These are phyloP conservation scores for Maniola jurtina DNA, from an alignment of 1,140 invertebrate species.

Conservation along the genomic window DNA sequence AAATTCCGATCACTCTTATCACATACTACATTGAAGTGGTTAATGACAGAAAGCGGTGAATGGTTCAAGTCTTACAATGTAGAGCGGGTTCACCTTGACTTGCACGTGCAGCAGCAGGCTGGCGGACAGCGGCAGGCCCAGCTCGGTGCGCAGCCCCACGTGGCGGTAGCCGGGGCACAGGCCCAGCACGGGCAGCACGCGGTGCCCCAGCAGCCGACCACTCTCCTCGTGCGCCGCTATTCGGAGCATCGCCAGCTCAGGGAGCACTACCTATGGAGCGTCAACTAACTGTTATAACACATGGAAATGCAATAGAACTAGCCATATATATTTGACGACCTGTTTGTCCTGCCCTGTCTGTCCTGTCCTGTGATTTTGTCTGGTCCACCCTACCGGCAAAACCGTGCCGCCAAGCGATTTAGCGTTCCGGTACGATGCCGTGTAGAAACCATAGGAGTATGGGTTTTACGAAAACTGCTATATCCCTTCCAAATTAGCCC, in stretches of 20 bases:
- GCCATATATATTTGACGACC: too few relatives aligned
- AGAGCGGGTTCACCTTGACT: slow-evolving; percentile 84
- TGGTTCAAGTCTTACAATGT: slow-evolving; percentile 11
- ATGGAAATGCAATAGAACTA: too few relatives aligned
- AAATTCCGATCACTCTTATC: too few relatives aligned
- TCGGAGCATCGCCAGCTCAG: slow-evolving; percentile 96
- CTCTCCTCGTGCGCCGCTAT: slow-evolving; percentile 98
- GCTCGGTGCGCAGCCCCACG: slow-evolving; percentile 92
- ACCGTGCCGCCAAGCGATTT: too few relatives aligned
- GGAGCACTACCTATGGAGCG: slow-evolving; percentile 91
- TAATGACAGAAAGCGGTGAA: slow-evolving; percentile 9
- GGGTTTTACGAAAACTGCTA: too few relatives aligned
- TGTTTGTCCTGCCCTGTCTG: too few relatives aligned
- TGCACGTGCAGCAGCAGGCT: slow-evolving; percentile 95
- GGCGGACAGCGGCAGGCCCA: slow-evolving; percentile 95
- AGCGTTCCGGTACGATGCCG: too few relatives aligned
- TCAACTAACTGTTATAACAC: neutral
- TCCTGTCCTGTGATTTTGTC: too few relatives aligned
- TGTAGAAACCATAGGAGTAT: too few relatives aligned
- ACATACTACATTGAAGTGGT: neutral
- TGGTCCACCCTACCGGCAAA: too few relatives aligned
- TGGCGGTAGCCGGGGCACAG: slow-evolving; percentile 96
- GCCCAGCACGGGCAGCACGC: slow-evolving; percentile 97
- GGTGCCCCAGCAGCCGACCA: slow-evolving; percentile 95
- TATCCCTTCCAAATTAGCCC: too few relatives aligned